A percentile compares a stretch with the other conserved stretches of the same genome.
These are phyloP conservation scores for Vidua chalybeata DNA, from an alignment of 2,113 vertebrate species.

Conservation along the genomic window DNA sequence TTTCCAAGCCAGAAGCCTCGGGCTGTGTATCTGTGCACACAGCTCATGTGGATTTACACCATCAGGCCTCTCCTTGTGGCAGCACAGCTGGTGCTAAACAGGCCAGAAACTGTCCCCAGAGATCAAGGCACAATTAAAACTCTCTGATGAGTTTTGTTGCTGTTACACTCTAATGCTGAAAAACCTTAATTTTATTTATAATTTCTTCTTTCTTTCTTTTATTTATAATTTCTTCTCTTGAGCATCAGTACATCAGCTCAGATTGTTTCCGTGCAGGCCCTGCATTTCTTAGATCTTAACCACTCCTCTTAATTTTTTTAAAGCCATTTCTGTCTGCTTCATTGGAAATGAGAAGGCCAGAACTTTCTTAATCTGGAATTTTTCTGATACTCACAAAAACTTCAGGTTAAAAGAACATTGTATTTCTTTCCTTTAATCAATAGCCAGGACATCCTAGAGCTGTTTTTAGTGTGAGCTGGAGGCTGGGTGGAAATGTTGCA, in stretches of 20 bases:
- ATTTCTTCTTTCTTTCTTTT: background rate
- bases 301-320: background rate
- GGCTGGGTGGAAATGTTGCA: background rate
- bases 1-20: background rate
- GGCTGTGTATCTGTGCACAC: background rate
- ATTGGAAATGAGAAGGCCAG: background rate
- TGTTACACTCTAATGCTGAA: background rate
- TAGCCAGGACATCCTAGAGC: background rate
- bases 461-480: background rate
- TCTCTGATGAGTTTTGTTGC: background rate
- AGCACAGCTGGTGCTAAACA: background rate
- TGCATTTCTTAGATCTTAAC: background rate
- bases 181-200: background rate
- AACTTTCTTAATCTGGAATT: background rate
- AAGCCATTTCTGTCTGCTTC: background rate
- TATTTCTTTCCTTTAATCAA: background rate
- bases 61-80: background rate
- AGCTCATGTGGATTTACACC: fast-evolving
- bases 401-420: background rate
- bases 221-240: background rate
- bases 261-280: background rate
- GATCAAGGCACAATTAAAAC: background rate
- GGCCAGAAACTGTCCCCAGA: background rate
- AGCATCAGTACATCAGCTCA: background rate
- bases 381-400: background rate